Base-by-base conservation (phyloP, 2,797 vertebrate species). In the Phoebastria nigripes region DNA sequence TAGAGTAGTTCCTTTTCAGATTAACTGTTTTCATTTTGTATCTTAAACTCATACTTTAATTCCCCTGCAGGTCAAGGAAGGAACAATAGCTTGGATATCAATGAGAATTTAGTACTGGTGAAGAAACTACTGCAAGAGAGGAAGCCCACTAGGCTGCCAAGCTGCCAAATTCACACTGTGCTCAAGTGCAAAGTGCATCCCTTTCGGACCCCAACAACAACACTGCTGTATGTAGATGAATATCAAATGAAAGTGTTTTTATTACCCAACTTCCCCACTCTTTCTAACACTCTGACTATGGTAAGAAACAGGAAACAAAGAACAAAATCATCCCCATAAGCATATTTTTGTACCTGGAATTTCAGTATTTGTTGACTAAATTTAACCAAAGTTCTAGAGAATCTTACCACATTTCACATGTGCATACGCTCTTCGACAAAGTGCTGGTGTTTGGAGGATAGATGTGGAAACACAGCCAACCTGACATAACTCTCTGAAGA, bases 321-420 rank as follows among this genome's bases (percentile, higher is more conserved):
- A 52, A 72, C 24, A 82, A 47, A 54, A 54, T 5, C 29, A 62
- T 31, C 12, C 31, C 35, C 10, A 4, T 19, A 6, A 11, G 10
- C 22, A 41, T 66, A 37, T 37, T 78, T 92, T 90, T 67, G 22
- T 15, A 46, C 35, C 46, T 58, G 25, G 41, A 91, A 44, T 59
- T 74, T 86, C 52, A 58, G 1, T 28, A 39, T 52, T 70, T 59
- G 14, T 62, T 33, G 35, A 51, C 26, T 65, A 72, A 76, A 72
- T 81, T 82, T 46, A 89, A 66, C 16, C 37, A 78, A 20, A 69
- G 15, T 85, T 94, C 51, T 59, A 71, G 77, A 76, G 62, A 47
- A 47, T 65, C 93, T 97, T 95, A 84, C 46, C 93, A 89, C 62
- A 72, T 84, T 93, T 83, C 67, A 86, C 58, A 35, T 67, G 19